These are phyloP conservation scores for Cheumatopsyche charites DNA, from an alignment of 1,140 invertebrate species.

Conservation along the genomic window DNA sequence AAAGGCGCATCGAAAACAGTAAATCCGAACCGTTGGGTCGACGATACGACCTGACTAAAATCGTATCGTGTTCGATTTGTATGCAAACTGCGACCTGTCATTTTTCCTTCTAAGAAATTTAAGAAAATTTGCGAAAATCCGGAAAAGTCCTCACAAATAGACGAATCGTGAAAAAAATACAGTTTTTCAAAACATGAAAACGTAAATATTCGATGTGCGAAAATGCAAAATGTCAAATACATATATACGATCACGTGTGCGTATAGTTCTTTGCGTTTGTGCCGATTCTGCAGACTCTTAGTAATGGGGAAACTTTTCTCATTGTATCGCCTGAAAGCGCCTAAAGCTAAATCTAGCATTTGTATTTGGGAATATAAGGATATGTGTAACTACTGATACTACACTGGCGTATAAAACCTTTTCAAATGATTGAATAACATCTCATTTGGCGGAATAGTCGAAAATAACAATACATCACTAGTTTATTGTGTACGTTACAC, in stretches of 20 bases:
- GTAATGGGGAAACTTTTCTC: slow-evolving; percentile 42
- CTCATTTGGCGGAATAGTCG: not conserved
- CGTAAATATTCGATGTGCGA: too few species aligned
- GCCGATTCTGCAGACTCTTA: slow-evolving; percentile 33
- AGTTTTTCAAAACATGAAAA: too few species aligned
- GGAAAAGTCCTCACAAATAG: not conserved
- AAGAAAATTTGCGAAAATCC: not conserved
- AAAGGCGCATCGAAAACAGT: slow-evolving; percentile 28
- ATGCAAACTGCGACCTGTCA: slow-evolving; percentile 3
- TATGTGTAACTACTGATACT: not conserved
- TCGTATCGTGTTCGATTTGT: slow-evolving; percentile 3
- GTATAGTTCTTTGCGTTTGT: slow-evolving; percentile 29
- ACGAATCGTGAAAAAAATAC: too few species aligned
- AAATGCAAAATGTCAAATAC: slow-evolving; percentile 26
- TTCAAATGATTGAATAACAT: slow-evolving; percentile 7
- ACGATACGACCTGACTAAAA: slow-evolving; percentile 22
- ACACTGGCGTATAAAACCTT: too few species aligned
- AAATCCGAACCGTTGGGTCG: slow-evolving; percentile 28
- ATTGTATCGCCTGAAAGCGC: slow-evolving; percentile 37
- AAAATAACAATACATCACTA: too few species aligned
- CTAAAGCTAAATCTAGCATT: slow-evolving; percentile 13
- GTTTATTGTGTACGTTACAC: too few species aligned
- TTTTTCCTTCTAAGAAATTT: not conserved
- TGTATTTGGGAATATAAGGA: slow-evolving; percentile 4
- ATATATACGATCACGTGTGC: not conserved